Evolutionary conservation across 2,797 vertebrate species (phyloP), one percentile per base, ranked within the genome.

Genomic region (Peromyscus eremicus): DNA sequence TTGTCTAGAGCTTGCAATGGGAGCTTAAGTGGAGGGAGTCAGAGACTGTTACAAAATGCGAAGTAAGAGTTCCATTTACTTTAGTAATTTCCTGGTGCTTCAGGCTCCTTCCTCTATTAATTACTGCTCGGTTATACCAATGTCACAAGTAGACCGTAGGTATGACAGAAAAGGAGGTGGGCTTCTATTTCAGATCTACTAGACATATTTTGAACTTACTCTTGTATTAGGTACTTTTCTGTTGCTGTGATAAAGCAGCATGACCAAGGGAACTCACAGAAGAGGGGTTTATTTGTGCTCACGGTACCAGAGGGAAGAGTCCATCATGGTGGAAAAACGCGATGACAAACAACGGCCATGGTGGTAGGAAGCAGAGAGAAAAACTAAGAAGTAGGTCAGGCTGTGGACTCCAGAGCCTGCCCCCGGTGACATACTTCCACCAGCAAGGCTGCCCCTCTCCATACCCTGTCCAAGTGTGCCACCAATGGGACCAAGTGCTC

Each of bases 131-230:
- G 2, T 55, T 87, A 70, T 19, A 62, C 1, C 66, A 87, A 83
- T 77, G 46, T 55, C 17, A 49, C 4, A 89, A 64, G 79, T 82
- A 95, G n/a, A 49, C 3, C 57, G 46, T 70, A 32, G 4, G 13
- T n/a, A 0, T 79, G 55, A 34, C 71, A 19, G 75, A 83, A 92
- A 96, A 87, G n/a, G 3, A 52, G 64, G 4, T 70, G 6, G 19
- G 37, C 37, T 88, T 84, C 94, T 60, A 93, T 64, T 87, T 83
- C 87, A 89, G 37, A 64, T 57, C 68, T 80, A 66, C 6, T n/a
- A 11, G 43, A 16, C 11, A 43, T 66, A 27, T 84, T 52, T 49
- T 46, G 32, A 84, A 71, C 21, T 62, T 10, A 1, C 12, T 62
- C 40, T 81, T 81, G 55, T 13, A 27, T 81, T 81, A 60, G n/a